Evolutionary conservation across 2,888 invertebrate species (phyloP), one percentile per base, ranked within the genome.

Genomic region (Aleiodes alternator): DNA sequence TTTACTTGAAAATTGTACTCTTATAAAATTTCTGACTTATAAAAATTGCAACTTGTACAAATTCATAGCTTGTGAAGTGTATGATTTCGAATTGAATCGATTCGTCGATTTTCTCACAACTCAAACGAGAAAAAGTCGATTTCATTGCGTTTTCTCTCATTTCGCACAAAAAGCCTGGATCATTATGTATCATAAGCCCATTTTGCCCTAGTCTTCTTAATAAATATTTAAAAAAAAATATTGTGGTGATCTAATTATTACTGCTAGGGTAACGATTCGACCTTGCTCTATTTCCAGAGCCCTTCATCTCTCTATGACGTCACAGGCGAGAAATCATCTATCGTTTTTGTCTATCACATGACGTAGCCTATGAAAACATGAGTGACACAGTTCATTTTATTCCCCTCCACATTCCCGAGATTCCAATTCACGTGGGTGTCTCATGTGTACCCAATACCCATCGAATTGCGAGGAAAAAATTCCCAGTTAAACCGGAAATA

Each of bases 221-320:
- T 84, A 83, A 83, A 82, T 81, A 81, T 80, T 77, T 86, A 83
- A 84, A 23, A 23, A 84, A 84, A 82, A 43, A 87, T 86, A 86
- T 86, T 85, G 82, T 79, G 82, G 82, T 81, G 83, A 84, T 84
- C 84, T 87, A 87, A 88, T 88, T 88, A 87, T 88, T 83, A 81
- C 83, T 76, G 70, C 77, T 72, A 83, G 82, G 87, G 86, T 86
- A 87, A 87, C 87, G 85, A 87, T 86, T 83, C 81, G 78, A 76
- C 81, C 82, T 84, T 80, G 84, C 84, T 84, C 82, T 43, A 43
- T 43, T 43, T 43, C 11, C 43, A 43, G 43, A 43, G 11, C 43
- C 11, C 11, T 43, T 43, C 43, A 7, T 8, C 9, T 80, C 84
- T 83, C 80, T 77, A 81, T 87, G 86, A 87, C 86, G 86, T 85